Base-by-base conservation (phyloP, 2,113 vertebrate species). In the Columba janthina region DNA sequence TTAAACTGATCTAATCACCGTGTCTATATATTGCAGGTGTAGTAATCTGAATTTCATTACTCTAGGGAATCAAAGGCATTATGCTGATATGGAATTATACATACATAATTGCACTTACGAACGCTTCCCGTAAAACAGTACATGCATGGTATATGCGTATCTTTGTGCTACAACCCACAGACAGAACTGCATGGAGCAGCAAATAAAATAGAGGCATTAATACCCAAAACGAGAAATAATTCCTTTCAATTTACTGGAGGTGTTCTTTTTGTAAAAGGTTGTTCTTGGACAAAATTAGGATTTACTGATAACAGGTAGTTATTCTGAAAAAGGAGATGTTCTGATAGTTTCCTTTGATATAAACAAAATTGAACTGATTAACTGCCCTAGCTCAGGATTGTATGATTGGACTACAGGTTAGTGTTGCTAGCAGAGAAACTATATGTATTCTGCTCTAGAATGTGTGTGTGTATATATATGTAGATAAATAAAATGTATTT, bases 131-230 rank as follows among this genome's bases (percentile, higher is more conserved):
- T n/a, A 29, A 69, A 69, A 38, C 5, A 64, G 12, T n/a, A 22
- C 5, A 4, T 71, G 48, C 9, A 15, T 18, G 5, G n/a, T 40
- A n/a, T 11, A 74, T 9, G 14, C 1, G 0, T 40, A 65, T 51
- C 62, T 53, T 72, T 65, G 48, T 93, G 71, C 48, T 72, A 42
- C 73, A 76, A 54, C 18, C 57, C 82, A 53, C 44, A 65, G 54
- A 38, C 44, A 75, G 40, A 85, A 60, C 5, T 83, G 44, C 54
- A 92, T 40, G 21, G 40, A 83, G 46, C 53, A 90, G 54, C 50
- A 92, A 51, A 77, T 16, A 38, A 90, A 77, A 76, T 31, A 42
- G 9, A 60, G 40, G 26, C 88, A 67, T 77, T 62, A 88, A 79
- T 51, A 94, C 2, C 32, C 18, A 17, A 50, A 70, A 16, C 42